Base-by-base conservation (phyloP, 1,140 invertebrate species). In the Probaryconus sp. region DNA sequence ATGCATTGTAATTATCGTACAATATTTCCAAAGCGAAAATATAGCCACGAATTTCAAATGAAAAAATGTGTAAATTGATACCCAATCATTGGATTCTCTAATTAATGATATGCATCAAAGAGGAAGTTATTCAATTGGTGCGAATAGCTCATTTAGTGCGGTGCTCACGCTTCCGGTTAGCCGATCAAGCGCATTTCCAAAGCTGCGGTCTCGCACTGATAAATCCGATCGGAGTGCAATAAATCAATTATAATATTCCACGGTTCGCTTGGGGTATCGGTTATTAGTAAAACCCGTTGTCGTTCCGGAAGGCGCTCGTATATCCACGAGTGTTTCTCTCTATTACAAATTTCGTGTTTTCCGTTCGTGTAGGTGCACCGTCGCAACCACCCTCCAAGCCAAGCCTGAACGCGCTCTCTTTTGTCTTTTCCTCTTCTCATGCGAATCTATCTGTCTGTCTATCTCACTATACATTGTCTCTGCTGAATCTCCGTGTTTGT, bases 211-310 rank as follows among this genome's bases (percentile, higher is more conserved):
- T 61, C 70, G 58, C 68, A 78, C 79, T 85, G 85, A 85, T 85
- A 86, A 86, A 86, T 85, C 78, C 82, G 78, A 79, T 77, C 65
- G 71, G 68, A 68, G 31, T 58, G 79, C 82, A 74, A 85, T 86
- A 86, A 86, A 86, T 86, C 85, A 86, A 86, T 86, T 86, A 86
- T 86, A 85, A 86, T 85, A 86, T 86, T 86, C 83, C 83, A 86
- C 81, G 84, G 82, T 82, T 85, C 79, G 83, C 82, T 84, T 83
- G 78, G 84, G 81, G 79, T 86, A 86, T 85, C 79, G 83, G 84
- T 85, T 86, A 85, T 86, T 86, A 85, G 85, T 86, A 84, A 85
- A 85, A 85, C 81, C 81, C 82, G 79, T 83, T 79, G 81, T 51
- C 78, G 78, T 76, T 81, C 80, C 85, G 83, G 85, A 85, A 85